Evolutionary conservation across 2,797 vertebrate species (phyloP), one percentile per base, ranked within the genome.

Genomic region (Halcyon smyrnensis): DNA sequence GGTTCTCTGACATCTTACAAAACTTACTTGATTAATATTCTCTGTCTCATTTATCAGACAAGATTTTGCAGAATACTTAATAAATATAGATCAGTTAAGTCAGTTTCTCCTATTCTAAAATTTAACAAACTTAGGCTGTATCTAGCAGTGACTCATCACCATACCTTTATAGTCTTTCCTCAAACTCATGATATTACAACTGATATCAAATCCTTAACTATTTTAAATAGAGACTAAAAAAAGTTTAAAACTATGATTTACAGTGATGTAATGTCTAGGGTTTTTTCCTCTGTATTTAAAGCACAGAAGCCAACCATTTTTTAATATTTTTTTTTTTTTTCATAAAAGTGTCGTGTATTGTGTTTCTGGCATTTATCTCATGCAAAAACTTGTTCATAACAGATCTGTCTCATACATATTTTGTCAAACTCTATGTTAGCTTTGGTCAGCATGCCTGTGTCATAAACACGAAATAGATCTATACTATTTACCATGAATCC

Each of bases 11-110:
- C 1, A 9, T 37, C 48, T 81, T 69, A 70, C 9, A 45, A 51
- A 56, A 4, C 43, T 80, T 80, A 37, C 68, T 89, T 89, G 24
- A 90, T 94, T 73, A 80, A 45, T 67, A 78, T 54, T 54, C 27
- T 91, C 32, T 92, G 15, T 90, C 54, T 96, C 37, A 77, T 13
- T 89, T 63, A 75, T 37, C 41, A 90, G 62, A 77, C 5, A 43
- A 79, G 53, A 51, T 51, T 93, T 86, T 78, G 41, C 87, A 88
- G 65, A 67, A 82, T 51, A 62, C 7, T 19, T 79, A 65, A 51
- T 23, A 89, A 39, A 41, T 76, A 48, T 2, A 30, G 75, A 95
- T 69, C 56, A 75, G 15, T 69, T 77, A 83, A 87, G 28, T 48
- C 10, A 79, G 28, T 73, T 50, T 54, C 62, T 82, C 64, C 39